Percentiles rank a stretch among this genome's conserved stretches.
phyloP scores from a whole-genome alignment of 2,113 vertebrate genomes.

The Crotalus viridis region DNA sequence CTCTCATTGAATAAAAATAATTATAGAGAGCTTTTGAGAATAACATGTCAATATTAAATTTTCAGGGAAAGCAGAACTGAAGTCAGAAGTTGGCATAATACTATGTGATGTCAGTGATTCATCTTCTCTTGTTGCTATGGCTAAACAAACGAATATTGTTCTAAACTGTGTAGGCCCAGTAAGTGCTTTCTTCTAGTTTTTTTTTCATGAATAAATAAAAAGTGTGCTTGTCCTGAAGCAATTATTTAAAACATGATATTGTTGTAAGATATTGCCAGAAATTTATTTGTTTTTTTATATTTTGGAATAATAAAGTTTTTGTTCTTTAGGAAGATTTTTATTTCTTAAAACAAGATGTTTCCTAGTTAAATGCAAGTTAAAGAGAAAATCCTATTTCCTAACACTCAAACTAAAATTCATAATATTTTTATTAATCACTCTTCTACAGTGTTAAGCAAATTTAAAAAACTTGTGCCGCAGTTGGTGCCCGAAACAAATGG shows the following conservation, averaged over 20 bases:
- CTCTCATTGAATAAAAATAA: background rate
- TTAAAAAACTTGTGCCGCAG: background rate
- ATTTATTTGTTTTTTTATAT: background rate
- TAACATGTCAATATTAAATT: slow-evolving; percentile 41
- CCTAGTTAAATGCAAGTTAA: background rate
- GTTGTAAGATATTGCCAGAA: background rate
- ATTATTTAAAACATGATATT: background rate
- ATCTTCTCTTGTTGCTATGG: slow-evolving; percentile 86
- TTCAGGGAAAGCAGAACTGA: slow-evolving; percentile 81
- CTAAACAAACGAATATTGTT: slow-evolving; percentile 86
- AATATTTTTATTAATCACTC: background rate
- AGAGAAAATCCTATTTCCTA: background rate
- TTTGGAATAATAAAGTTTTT: background rate
- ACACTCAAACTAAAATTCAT: background rate
- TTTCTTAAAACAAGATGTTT: background rate
- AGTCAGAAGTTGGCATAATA: slow-evolving; percentile 83
- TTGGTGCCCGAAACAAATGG: background rate
- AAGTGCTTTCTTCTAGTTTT: slow-evolving; percentile 65
- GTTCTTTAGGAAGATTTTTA: background rate
- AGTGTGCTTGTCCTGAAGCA: background rate
- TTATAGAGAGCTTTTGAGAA: background rate
- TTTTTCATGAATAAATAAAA: background rate
- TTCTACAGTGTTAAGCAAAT: background rate
- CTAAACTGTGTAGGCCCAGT: slow-evolving; percentile 96
- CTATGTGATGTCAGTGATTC: slow-evolving; percentile 84